Conservation (phyloP, 1,140 invertebrate species). For the Nymphalis io region DNA sequence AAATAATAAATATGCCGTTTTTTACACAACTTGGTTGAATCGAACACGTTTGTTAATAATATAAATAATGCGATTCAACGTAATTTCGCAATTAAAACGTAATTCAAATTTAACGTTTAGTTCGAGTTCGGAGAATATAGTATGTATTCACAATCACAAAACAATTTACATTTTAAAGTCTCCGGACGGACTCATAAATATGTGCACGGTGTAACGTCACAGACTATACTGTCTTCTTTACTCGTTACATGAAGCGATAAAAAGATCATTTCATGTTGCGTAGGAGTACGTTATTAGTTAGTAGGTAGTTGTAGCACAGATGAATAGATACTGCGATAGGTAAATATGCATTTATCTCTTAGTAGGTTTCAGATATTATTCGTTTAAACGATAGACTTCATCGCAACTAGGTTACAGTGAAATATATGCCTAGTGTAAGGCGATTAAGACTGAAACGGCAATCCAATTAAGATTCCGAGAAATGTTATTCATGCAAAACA, state of each 20-base stretch:
- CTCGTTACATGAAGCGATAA: constrained; percentile 3
- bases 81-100: too few species aligned
- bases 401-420: neutral
- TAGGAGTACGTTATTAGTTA: constrained; percentile 5
- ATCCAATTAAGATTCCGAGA: constrained; percentile 33
- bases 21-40: too few species aligned
- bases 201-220: constrained; percentile 19
- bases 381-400: neutral
- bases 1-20: too few species aligned
- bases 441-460: constrained; percentile 27
- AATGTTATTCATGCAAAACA: constrained; percentile 2
- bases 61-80: too few species aligned
- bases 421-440: constrained; percentile 4
- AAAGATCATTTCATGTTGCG: constrained; percentile 24
- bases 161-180: neutral
- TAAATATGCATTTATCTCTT: neutral
- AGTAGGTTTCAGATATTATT: neutral
- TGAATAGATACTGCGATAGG: neutral
- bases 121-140: too few species aligned
- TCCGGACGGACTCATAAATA: constrained; percentile 9
- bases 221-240: constrained; percentile 17
- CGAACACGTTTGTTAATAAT: too few species aligned
- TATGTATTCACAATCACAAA: neutral
- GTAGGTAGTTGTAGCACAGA: neutral
- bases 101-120: too few species aligned